Base-by-base conservation (phyloP, 2,113 vertebrate species). In the Hypomesus transpacificus region DNA sequence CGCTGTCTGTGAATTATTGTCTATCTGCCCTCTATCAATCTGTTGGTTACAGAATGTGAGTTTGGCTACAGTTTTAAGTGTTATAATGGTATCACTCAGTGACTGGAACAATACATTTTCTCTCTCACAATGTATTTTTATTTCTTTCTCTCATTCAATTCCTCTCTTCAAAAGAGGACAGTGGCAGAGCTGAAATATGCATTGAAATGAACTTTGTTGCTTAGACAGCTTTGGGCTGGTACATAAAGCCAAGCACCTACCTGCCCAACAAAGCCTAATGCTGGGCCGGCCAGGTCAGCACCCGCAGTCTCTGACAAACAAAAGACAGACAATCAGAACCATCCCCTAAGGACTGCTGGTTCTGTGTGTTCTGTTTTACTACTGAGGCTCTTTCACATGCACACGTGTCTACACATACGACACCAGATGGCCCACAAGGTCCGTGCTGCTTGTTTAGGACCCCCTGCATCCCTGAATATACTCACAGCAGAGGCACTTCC, bases 401-500 rank as follows among this genome's bases (percentile, higher is more conserved):
- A 14, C 21, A 14, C 21, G 20, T 18, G 14, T 54, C 8, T 52
- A 24, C 46, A 7, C 21, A 26, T 46, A 22, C 20, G 22, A 46
- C 16, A 68, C 66, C 69, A 71, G 69, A 71, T 76, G 71, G 76
- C 59, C 66, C 72, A 60, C 39, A 62, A 20, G 39, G n/a, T 57
- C 52, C 50, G 14, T 18, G 24, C 60, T 68, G 69, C 69, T 34
- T 34, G 31, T 34, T 34, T 34, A 34, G 31, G 7, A 34, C 31
- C 4, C 31, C 7, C 31, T 34, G 39, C 39, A 46, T 22, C 39
- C 20, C 14, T 0, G 28, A 16, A 54, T 56, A 56, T 78, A 98
- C 97, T 98, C 89, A 98, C 97, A 98, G 84, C 66, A 98, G 93
- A 3, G 97, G 97, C 71, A 95, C 92, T 85, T 99, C 97, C 64